phyloP scores from a whole-genome alignment of 2,797 vertebrate genomes.

The Notoglanidium macrostoma region DNA sequence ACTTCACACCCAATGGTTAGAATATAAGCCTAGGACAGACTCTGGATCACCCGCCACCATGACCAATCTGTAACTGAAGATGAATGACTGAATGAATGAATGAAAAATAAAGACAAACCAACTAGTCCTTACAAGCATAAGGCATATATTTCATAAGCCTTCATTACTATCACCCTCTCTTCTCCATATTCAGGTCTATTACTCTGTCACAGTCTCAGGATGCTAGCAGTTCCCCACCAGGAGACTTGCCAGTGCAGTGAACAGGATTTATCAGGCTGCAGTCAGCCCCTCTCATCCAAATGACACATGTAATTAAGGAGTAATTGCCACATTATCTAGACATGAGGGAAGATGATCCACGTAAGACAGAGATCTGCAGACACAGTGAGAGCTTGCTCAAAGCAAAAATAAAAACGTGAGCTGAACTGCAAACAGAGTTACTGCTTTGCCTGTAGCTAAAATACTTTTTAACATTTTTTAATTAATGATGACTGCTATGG shows the following conservation, averaged over 20 bases:
- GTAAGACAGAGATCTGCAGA: conserved; percentile 65
- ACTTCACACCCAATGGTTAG: neutral
- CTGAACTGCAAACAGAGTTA: conserved; percentile 3
- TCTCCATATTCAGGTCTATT: conserved; percentile 43
- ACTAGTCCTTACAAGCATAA: conserved; percentile 20
- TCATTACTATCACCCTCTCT: conserved; percentile 36
- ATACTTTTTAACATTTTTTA: neutral
- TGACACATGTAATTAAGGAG: conserved; percentile 82
- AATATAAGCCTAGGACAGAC: neutral
- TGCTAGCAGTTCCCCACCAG: conserved; percentile 63
- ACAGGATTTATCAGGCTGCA: conserved; percentile 80
- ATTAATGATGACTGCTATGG: conserved; percentile 7
- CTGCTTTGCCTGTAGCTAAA: conserved; percentile 18
- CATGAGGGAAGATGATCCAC: conserved; percentile 78
- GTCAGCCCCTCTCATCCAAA: conserved; percentile 78
- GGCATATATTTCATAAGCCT: neutral
- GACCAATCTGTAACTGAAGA: neutral
- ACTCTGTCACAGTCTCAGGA: conserved; percentile 52
- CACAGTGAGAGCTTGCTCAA: conserved; percentile 35
- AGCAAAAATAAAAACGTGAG: conserved; percentile 28
- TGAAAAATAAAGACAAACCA: neutral
- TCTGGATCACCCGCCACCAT: neutral
- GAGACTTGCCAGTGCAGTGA: conserved; percentile 75
- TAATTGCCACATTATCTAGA: conserved; percentile 84
- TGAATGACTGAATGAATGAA: neutral